Base-by-base conservation (phyloP, 2,113 vertebrate species). In the Tachycineta bicolor region DNA sequence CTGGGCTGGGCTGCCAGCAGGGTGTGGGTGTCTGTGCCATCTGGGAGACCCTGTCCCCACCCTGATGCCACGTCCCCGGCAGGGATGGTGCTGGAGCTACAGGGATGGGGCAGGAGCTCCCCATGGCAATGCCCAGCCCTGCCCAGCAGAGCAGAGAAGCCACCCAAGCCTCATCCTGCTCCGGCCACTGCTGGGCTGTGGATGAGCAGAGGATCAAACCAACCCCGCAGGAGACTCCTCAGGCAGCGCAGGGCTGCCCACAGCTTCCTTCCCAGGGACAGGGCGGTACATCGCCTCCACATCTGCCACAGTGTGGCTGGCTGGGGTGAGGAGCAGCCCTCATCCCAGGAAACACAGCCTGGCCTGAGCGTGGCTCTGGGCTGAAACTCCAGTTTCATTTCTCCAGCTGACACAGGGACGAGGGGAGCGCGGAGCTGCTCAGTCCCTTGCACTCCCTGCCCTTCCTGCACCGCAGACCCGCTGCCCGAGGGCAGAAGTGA, bases 21-120 rank as follows among this genome's bases (percentile, higher is more conserved):
- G 69, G 43, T 49, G 37, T 1, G 3, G 64, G 64, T 46, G 44
- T n/a, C 65, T 46, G 62, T 64, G 63, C 80, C 17, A 1, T 6
- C 46, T 58, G 64, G 44, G 28, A 74, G 7, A 84, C 25, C 65
- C 63, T 47, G 20, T 59, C 10, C 73, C 63, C 17, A 39, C 9
- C 58, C 10, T 1, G 14, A 23, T 37, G 62, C 47, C 58, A 20
- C 0, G 0, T 26, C 12, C 56, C 60, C 56, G 52, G 46, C 1
- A 3, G 33, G 2, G 2, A 22, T 12, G n/a, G 46, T 26, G 41
- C 65, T 82, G 65, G 8, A 81, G 39, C 9, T 13, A 6, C 5
- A 5, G 52, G 3, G 50, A 81, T 44, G 33, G 22, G 23, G n/a
- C 56, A 26, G 56, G 46, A 62, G 50, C 22, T 52, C 55, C 64